Base-by-base conservation (phyloP, 2,113 vertebrate genomes). In the Limanda limanda region DNA sequence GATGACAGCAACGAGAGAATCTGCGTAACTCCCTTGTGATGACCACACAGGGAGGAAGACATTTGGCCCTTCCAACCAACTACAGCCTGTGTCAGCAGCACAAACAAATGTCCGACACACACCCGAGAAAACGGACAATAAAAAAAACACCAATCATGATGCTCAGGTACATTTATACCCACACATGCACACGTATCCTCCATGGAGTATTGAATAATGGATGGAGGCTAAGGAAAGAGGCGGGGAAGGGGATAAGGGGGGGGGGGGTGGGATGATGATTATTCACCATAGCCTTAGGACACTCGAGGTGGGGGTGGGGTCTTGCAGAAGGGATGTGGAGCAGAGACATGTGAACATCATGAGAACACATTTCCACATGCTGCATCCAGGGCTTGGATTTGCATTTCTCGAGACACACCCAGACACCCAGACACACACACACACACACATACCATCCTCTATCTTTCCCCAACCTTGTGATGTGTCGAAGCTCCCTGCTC, bases 141-240 rank as follows among this genome's bases (percentile, higher is more conserved):
- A 15, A 40, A 54, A 40, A 7, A 1, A 65, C 3, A 27, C 1
- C 4, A 1, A 13, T 58, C 71, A 47, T 81, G 54, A 71, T 47
- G 40, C 51, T 40, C 68, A 82, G 68, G 64, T 60, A 47, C 35
- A 52, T 51, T 17, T 52, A 60, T 47, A 51, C 17, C 1, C 63
- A 71, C 59, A 79, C 27, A 45, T 6, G 71, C 74, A 71, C 68
- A 70, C 45, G 1, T 5, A n/a, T 10, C 35, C 76, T 74, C 79
- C n/a, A 1, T 10, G 5, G 62, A 68, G 58, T 80, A 20, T 71
- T 92, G 78, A 91, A 94, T 92, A 90, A 94, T 92, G 79, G 55
- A 91, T 92, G 61, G 65, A 70, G 31, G 31, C 31, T 31, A 31
- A 31, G 55, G 52, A 64, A 52, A 52, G 71, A 2, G 48, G 78